phyloP scores from a whole-genome alignment of 1,140 invertebrate genomes.

The Ceratina japonica region DNA sequence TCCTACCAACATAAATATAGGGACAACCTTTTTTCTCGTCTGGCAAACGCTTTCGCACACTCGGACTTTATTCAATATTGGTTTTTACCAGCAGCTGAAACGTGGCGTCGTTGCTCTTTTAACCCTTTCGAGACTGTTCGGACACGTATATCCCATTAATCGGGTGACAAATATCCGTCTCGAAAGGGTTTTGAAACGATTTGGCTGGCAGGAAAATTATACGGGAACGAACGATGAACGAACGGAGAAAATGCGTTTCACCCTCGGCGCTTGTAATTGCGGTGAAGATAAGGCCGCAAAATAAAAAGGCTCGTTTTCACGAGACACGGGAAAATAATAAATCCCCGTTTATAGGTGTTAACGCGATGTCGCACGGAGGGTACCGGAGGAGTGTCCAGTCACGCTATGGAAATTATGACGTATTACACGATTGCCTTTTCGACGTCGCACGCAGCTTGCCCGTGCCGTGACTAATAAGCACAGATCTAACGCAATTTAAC shows the following conservation, averaged over 20 bases:
- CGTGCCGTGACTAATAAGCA: conserved; percentile 69
- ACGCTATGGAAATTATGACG: conserved; percentile 75
- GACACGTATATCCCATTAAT: no score
- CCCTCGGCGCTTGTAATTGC: not conserved
- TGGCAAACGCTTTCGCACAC: not conserved
- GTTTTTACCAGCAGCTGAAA: not conserved
- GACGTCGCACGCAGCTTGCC: conserved; percentile 59
- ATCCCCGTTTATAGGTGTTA: conserved; percentile 52
- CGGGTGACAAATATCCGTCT: no score
- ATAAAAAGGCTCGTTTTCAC: conserved; percentile 41
- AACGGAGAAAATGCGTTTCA: not conserved
- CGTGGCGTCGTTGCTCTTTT: not conserved
- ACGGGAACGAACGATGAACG: no score
- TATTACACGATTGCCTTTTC: conserved; percentile 73
- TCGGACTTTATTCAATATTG: not conserved
- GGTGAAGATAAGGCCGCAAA: not conserved
- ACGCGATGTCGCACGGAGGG: conserved; percentile 58
- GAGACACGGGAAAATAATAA: conserved; percentile 43
- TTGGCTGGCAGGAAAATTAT: not conserved
- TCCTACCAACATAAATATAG: no score
- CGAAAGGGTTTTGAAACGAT: no score
- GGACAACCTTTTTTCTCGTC: no score
- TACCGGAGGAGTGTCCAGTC: conserved; percentile 63
- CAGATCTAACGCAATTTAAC: conserved; percentile 66
- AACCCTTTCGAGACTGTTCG: no score